These are phyloP conservation scores for Ellobius talpinus DNA, from an alignment of 2,113 vertebrate genomes.

Conservation along the genomic window DNA sequence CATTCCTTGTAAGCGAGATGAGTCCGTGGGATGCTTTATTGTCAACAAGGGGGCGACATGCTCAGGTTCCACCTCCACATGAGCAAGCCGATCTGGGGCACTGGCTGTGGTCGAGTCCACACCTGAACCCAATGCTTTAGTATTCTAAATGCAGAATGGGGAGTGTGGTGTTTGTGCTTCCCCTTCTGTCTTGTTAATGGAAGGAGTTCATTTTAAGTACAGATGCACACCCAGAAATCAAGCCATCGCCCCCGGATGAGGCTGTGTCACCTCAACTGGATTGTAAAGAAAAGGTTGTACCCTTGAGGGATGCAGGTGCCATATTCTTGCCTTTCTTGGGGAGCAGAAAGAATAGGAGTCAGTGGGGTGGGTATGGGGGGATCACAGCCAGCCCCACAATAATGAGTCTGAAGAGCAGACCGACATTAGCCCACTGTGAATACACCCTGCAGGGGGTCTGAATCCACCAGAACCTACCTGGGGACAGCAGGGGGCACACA, in stretches of 20 bases:
- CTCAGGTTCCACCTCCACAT: neutral
- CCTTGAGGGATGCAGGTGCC: too few species aligned
- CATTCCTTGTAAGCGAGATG: neutral
- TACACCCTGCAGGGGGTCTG: neutral
- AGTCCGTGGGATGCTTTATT: accelerated
- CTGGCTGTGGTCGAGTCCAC: neutral
- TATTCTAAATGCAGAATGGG: accelerated
- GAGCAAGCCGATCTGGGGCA: accelerated
- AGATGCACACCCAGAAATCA: neutral
- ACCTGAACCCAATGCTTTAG: accelerated
- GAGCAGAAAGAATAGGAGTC: neutral
- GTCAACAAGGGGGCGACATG: neutral
- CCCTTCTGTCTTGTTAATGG: accelerated
- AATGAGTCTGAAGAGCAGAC: neutral
- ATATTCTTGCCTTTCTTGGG: accelerated
- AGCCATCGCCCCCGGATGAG: accelerated
- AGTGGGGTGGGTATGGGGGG: accelerated
- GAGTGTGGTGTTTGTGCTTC: too few species aligned
- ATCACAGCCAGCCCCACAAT: neutral
- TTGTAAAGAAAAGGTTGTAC: accelerated
- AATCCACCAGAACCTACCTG: neutral
- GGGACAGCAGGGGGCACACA: accelerated
- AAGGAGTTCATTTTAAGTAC: neutral
- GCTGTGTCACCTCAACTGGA: neutral
- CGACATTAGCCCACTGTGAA: accelerated